These are phyloP conservation scores for Phengaris arion DNA, from an alignment of 2,888 invertebrate genomes.

Conservation along the genomic window DNA sequence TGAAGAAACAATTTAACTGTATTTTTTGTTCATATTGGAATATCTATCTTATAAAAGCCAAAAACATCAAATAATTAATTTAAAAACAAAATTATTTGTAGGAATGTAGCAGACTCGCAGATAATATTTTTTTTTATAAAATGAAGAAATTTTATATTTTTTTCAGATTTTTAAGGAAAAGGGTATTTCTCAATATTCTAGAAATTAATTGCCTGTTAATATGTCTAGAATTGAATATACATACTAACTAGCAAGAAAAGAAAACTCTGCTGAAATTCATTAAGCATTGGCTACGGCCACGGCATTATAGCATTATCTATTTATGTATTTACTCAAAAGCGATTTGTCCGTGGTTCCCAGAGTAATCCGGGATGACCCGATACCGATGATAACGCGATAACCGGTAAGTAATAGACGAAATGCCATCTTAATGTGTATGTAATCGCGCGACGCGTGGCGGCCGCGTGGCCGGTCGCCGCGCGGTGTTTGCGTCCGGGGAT, in stretches of 20 bases:
- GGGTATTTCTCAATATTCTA: too few species aligned
- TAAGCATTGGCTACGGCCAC: neutral
- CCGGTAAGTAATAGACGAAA: conserved; percentile 64
- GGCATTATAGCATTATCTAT: neutral
- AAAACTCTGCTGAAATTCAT: neutral
- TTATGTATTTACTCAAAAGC: conserved; percentile 15
- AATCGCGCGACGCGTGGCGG: conserved; percentile 62
- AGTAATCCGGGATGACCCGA: conserved; percentile 60
- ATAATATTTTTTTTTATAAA: neutral
- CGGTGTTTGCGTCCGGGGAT: conserved; percentile 57
- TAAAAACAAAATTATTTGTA: too few species aligned
- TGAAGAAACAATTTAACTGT: neutral
- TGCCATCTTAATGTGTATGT: conserved; percentile 70
- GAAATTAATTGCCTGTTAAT: too few species aligned
- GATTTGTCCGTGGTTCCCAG: conserved; percentile 53
- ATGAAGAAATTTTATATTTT: too few species aligned
- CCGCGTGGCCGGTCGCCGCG: conserved; percentile 52
- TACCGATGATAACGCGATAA: conserved; percentile 70
- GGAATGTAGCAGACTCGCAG: too few species aligned
- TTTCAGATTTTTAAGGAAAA: too few species aligned
- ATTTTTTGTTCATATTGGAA: neutral
- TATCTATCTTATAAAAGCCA: neutral
- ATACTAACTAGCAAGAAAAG: too few species aligned
- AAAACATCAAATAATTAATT: neutral
- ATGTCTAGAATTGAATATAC: too few species aligned